phyloP scores from a whole-genome alignment of 2,113 vertebrate genomes.

The Scortum barcoo region DNA sequence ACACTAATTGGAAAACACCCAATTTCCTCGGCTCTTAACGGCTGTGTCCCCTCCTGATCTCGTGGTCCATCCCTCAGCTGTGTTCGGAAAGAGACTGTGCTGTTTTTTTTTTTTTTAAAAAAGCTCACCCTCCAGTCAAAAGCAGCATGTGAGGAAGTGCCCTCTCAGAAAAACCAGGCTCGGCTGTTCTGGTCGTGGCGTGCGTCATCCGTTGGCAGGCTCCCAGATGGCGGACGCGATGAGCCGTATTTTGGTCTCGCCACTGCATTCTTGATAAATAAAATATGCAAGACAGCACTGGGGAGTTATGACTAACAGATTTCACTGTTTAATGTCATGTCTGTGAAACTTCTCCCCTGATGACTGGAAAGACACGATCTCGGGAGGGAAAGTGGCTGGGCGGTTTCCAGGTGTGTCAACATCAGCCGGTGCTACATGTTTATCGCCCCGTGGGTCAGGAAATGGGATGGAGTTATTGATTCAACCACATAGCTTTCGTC shows the following conservation, averaged over 20 bases:
- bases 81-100: constrained; percentile 26
- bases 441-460: constrained; percentile 44
- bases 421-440: constrained; percentile 39
- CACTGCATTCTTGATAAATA: not conserved
- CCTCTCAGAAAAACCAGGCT: not conserved
- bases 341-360: constrained; percentile 50
- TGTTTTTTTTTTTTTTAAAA: not conserved
- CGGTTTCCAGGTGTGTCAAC: constrained; percentile 73
- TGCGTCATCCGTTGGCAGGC: constrained; percentile 52
- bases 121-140: constrained; percentile 4
- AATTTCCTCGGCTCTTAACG: constrained; percentile 23
- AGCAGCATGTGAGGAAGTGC: constrained; percentile 26
- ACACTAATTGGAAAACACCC: constrained; percentile 42
- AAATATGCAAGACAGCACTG: not conserved
- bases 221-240: not conserved
- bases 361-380: constrained; percentile 37
- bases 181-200: not conserved
- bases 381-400: constrained; percentile 10
- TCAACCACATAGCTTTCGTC: constrained; percentile 23
- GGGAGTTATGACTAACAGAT: constrained; percentile 59
- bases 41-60: constrained; percentile 18
- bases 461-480: constrained; percentile 36
- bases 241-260: constrained; percentile 19
- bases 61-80: constrained; percentile 27
- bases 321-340: constrained; percentile 51